Evolutionary conservation across 2,797 vertebrate species (phyloP), one percentile per base, ranked within the genome.

Genomic region (Squalus acanthias): DNA sequence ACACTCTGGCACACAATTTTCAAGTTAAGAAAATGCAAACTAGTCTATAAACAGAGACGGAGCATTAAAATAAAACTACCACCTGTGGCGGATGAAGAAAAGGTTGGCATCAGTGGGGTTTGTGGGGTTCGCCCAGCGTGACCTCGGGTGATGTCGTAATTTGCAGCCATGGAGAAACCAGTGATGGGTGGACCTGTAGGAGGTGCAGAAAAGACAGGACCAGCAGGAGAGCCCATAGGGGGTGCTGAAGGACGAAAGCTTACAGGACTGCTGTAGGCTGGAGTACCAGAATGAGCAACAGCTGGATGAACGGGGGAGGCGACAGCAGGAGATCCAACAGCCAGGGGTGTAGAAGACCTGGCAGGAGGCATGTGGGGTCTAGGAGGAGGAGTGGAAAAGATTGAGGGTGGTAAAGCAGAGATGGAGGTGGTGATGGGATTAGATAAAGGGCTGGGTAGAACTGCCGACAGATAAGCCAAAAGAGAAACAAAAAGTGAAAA

Each of bases 111-210:
- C 96, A 99, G 97, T 0, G 99, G 99, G 0, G 99, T 99, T 98
- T 99, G 99, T 8, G 99, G 99, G 0, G 99, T 98, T 97, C 99
- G 98, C 7, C 99, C 99, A 0, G 99, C 99, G 0, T 99, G 99
- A 15, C 99, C 99, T 92, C 98, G 98, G 0, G 99, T 99, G 97
- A 99, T 99, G 97, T 99, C 99, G 13, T 99, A 99, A 20, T 97
- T 96, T 13, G 98, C 97, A 53, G 98, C 97, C 79, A 98, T 89
- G 1, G 98, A 98, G 98, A 99, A 99, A 94, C 98, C 98, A 0
- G 98, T 98, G 22, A 97, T 97, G 0, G 99, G 99, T 0, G 98
- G 99, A 76, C 98, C 98, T 0, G 97, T 50, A 6, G 99, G 97
- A 46, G 99, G 98, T 13, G 98, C 97, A 0, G 98, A 95, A 72